phyloP scores from a whole-genome alignment of 2,797 vertebrate genomes.

The Prunella strophiata region DNA sequence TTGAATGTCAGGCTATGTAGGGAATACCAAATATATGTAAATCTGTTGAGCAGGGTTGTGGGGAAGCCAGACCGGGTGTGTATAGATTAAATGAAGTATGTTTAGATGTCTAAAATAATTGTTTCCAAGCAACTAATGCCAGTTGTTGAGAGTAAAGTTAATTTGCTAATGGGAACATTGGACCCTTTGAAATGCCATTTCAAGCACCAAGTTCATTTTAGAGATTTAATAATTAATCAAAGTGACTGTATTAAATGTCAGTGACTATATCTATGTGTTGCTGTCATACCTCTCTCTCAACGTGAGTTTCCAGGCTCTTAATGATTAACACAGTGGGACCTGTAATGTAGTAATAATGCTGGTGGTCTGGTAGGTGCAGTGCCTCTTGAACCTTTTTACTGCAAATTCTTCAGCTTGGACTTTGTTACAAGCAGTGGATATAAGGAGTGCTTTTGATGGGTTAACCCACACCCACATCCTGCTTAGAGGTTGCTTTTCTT shows the following conservation, averaged over 20 bases:
- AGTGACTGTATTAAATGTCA: conserved; percentile 58
- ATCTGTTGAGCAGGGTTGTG: neutral
- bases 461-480: neutral
- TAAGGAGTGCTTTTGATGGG: neutral
- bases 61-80: neutral
- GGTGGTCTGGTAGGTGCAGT: neutral
- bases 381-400: neutral
- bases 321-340: conserved; percentile 1
- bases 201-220: conserved; percentile 35
- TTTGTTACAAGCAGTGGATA: neutral
- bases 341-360: neutral
- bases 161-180: conserved; percentile 53
- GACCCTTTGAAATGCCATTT: conserved; percentile 54
- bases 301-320: conserved; percentile 6
- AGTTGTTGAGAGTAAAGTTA: conserved; percentile 44
- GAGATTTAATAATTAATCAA: conserved; percentile 74
- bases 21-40: neutral
- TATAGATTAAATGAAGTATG: neutral
- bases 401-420: neutral
- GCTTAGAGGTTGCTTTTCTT: neutral
- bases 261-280: conserved; percentile 5
- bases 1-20: neutral
- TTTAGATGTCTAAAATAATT: conserved; percentile 28
- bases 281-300: conserved; percentile 15
- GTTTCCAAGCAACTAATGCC: conserved; percentile 29